A percentile compares a stretch with the other conserved stretches of the same genome.
phyloP scores from a whole-genome alignment of 2,113 vertebrate species.

The Nesospiza acunhae region DNA sequence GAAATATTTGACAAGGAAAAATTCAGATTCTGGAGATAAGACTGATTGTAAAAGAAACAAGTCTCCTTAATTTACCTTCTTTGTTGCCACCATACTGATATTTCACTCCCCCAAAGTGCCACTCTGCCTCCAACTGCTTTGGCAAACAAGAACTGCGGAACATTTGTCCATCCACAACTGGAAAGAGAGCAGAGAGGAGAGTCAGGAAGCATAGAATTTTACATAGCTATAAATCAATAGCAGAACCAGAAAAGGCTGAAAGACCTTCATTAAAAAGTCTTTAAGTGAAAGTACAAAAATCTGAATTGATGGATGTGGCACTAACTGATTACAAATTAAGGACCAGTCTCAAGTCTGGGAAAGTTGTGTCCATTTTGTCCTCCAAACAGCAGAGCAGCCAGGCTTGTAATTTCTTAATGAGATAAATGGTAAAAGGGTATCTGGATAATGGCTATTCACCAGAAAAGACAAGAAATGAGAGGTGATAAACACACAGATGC shows the following conservation, averaged over 20 bases:
- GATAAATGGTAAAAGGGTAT: background rate
- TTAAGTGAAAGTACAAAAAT: background rate
- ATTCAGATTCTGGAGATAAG: background rate
- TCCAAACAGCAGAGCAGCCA: background rate
- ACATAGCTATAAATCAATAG: background rate
- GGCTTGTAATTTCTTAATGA: background rate
- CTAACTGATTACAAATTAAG: background rate
- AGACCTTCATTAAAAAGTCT: background rate
- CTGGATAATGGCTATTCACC: background rate
- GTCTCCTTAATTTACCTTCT: slow-evolving; percentile 80
- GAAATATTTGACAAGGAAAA: background rate
- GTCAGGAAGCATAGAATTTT: background rate
- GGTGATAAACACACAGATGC: background rate
- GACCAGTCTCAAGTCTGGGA: background rate
- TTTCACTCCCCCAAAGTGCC: slow-evolving; percentile 88
- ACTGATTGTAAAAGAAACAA: background rate
- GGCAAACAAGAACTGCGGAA: slow-evolving; percentile 92
- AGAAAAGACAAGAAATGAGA: background rate
- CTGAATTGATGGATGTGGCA: background rate
- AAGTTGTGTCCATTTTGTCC: background rate
- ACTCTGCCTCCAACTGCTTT: slow-evolving; percentile 88
- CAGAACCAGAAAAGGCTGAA: background rate
- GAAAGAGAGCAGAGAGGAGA: slow-evolving; percentile 16
- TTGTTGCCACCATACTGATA: slow-evolving; percentile 91
- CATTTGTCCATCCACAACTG: slow-evolving; percentile 71